These are phyloP conservation scores for Chloroceryle amazona DNA, from an alignment of 2,797 vertebrate species.

Conservation along the genomic window DNA sequence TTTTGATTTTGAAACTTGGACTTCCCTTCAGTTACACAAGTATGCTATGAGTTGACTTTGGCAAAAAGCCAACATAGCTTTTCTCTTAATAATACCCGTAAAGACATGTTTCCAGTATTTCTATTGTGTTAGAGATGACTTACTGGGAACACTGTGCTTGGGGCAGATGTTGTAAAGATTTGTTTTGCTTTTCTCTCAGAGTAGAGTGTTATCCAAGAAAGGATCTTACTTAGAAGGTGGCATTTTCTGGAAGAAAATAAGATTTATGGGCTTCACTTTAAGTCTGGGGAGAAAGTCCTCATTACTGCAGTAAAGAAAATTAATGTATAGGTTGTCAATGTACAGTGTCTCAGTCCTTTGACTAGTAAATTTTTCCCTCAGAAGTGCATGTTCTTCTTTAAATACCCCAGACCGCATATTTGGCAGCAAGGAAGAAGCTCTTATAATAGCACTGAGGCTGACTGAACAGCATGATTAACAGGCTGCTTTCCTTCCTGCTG, in stretches of 20 bases:
- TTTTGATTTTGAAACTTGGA: neutral
- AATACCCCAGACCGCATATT: neutral
- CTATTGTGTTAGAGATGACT: neutral
- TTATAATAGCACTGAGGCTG: neutral
- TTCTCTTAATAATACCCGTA: neutral
- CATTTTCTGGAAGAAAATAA: neutral
- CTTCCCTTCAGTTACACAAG: neutral
- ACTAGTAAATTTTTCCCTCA: neutral
- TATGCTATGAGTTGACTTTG: neutral
- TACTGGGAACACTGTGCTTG: neutral
- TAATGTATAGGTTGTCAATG: neutral
- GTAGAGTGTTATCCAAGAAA: neutral
- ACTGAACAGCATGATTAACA: neutral
- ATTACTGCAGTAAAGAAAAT: neutral
- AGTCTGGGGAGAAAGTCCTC: neutral
- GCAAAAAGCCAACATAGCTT: neutral
- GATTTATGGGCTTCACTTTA: neutral
- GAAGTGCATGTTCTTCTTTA: neutral
- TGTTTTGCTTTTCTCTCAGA: neutral
- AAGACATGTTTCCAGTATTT: neutral
- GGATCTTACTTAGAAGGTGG: neutral
- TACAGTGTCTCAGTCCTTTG: neutral
- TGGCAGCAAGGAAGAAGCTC: neutral
- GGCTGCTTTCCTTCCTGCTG: neutral
- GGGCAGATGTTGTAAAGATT: neutral